These are phyloP conservation scores for Mechanitis messenoides DNA, from an alignment of 2,888 invertebrate genomes.

Conservation along the genomic window DNA sequence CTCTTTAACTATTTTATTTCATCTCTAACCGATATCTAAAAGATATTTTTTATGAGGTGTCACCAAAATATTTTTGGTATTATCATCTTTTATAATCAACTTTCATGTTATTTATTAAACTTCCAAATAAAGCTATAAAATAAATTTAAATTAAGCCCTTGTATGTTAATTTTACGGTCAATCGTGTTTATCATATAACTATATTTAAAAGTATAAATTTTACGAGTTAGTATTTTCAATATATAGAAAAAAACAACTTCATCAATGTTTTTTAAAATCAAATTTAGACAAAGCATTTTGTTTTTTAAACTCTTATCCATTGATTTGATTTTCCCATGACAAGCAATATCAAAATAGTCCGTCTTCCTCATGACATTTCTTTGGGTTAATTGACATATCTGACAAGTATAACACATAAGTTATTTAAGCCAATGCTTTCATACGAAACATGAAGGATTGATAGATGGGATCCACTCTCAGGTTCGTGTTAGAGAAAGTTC, in stretches of 20 bases:
- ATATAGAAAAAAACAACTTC: no score
- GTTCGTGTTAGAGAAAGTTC: slow-evolving; percentile 16
- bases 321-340: no score
- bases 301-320: no score
- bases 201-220: no score
- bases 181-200: neutral
- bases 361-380: slow-evolving; percentile 15
- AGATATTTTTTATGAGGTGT: slow-evolving; percentile 23
- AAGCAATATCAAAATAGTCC: neutral
- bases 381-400: slow-evolving; percentile 31
- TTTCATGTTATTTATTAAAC: slow-evolving; percentile 12
- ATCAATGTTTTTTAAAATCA: no score
- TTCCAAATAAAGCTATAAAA: slow-evolving; percentile 17
- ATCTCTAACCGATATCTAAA: slow-evolving; percentile 18
- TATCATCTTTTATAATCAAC: slow-evolving; percentile 16
- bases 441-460: slow-evolving; percentile 28
- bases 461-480: slow-evolving; percentile 23
- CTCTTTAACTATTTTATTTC: slow-evolving; percentile 23
- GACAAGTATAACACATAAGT: slow-evolving; percentile 30
- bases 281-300: no score
- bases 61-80: slow-evolving; percentile 18
- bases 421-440: slow-evolving; percentile 23
- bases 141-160: slow-evolving; percentile 12
- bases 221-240: no score
- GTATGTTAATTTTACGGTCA: neutral